phyloP scores from a whole-genome alignment of 2,113 vertebrate genomes.

The Centropristis striata region DNA sequence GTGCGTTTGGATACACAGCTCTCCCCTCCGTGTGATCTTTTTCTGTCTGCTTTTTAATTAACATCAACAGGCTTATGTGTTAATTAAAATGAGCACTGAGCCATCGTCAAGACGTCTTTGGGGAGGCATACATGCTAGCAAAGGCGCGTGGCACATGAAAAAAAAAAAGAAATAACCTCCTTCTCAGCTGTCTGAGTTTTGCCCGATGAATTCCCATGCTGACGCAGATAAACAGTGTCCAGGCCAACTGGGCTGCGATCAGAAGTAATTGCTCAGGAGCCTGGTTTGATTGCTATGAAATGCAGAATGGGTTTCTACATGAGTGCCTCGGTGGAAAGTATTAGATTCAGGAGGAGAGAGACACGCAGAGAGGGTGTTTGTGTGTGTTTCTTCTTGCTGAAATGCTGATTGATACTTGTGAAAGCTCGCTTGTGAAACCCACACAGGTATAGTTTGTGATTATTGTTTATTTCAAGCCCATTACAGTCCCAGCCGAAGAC shows the following conservation, averaged over 20 bases:
- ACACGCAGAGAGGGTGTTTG: not conserved
- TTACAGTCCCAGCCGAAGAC: slow-evolving; percentile 17
- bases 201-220: slow-evolving; percentile 60
- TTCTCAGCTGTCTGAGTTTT: slow-evolving; percentile 53
- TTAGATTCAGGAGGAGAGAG: slow-evolving; percentile 27
- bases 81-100: slow-evolving; percentile 84
- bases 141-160: slow-evolving; percentile 51
- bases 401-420: not conserved
- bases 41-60: slow-evolving; percentile 83
- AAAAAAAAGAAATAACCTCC: slow-evolving; percentile 53
- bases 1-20: slow-evolving; percentile 21
- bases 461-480: slow-evolving; percentile 16
- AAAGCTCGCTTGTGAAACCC: slow-evolving; percentile 12
- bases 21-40: slow-evolving; percentile 68
- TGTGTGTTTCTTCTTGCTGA: slow-evolving; percentile 3
- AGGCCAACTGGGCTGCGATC: slow-evolving; percentile 74
- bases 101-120: slow-evolving; percentile 67
- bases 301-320: slow-evolving; percentile 57
- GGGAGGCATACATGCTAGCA: slow-evolving; percentile 71
- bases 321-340: slow-evolving; percentile 40
- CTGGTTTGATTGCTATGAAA: slow-evolving; percentile 68
- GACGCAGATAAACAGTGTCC: slow-evolving; percentile 61
- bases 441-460: not conserved
- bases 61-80: slow-evolving; percentile 80
- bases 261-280: slow-evolving; percentile 76